Conservation (phyloP, 2,888 invertebrate species). For the Pseudoips prasinana region DNA sequence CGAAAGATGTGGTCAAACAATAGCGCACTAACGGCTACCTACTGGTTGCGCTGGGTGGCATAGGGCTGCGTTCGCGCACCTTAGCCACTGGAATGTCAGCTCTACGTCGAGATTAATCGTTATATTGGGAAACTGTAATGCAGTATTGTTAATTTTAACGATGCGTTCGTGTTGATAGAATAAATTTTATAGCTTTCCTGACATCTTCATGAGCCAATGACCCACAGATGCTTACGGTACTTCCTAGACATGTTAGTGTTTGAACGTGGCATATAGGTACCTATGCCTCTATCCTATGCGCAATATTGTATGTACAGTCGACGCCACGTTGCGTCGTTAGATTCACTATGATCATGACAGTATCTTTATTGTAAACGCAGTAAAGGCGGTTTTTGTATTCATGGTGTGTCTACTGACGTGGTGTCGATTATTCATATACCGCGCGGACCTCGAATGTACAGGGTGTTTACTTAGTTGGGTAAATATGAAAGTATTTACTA, state of each 20-base stretch:
- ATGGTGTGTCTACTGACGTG: no score
- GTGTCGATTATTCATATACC: no score
- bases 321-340: no score
- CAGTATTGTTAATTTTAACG: conserved; percentile 53
- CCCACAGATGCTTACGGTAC: conserved; percentile 69
- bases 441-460: no score
- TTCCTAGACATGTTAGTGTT: conserved; percentile 37
- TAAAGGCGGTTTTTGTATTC: no score
- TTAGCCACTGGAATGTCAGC: conserved; percentile 25
- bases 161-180: conserved; percentile 49
- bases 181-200: conserved; percentile 62
- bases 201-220: conserved; percentile 71
- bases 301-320: conserved; percentile 36
- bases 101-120: conserved; percentile 30
- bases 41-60: no score
- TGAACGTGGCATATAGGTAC: conserved; percentile 28
- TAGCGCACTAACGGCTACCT: no score
- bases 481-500: no score
- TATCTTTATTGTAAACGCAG: no score
- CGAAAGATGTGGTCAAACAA: no score
- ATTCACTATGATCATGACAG: no score
- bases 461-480: no score
- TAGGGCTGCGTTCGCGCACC: conserved; percentile 12
- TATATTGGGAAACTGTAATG: conserved; percentile 35
- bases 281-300: conserved; percentile 47